Conservation (phyloP, 2,113 vertebrate genomes). For the Turnix velox region DNA sequence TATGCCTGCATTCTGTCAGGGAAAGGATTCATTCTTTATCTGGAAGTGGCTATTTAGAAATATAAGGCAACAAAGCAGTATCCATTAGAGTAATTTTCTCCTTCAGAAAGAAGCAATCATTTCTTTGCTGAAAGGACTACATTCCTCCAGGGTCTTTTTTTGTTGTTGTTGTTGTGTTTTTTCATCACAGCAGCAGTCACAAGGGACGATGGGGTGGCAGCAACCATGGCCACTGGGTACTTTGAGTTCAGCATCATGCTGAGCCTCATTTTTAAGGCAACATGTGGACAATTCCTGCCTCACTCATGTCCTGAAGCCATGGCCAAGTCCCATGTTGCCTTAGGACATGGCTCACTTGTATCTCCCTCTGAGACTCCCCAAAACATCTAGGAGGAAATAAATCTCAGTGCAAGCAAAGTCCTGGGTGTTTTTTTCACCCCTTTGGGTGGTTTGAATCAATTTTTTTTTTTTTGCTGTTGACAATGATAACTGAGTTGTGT, state of each 20-base stretch:
- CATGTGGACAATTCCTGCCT: background rate
- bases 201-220: background rate
- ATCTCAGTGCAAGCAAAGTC: background rate
- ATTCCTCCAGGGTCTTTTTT: background rate
- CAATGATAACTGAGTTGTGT: background rate
- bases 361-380: background rate
- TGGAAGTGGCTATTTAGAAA: background rate
- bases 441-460: background rate
- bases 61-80: background rate
- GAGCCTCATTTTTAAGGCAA: accelerated
- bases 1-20: background rate
- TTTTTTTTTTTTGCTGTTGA: accelerated
- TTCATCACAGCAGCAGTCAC: background rate
- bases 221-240: accelerated
- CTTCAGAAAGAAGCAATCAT: background rate
- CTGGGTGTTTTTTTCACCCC: accelerated
- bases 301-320: background rate
- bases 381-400: background rate
- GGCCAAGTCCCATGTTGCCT: accelerated
- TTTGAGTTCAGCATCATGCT: accelerated
- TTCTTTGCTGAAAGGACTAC: background rate
- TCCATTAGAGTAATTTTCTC: background rate
- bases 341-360: accelerated
- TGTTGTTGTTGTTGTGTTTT: background rate
- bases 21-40: background rate